Conservation (phyloP, 1,140 invertebrate genomes). For the Sarcophaga peregrina region DNA sequence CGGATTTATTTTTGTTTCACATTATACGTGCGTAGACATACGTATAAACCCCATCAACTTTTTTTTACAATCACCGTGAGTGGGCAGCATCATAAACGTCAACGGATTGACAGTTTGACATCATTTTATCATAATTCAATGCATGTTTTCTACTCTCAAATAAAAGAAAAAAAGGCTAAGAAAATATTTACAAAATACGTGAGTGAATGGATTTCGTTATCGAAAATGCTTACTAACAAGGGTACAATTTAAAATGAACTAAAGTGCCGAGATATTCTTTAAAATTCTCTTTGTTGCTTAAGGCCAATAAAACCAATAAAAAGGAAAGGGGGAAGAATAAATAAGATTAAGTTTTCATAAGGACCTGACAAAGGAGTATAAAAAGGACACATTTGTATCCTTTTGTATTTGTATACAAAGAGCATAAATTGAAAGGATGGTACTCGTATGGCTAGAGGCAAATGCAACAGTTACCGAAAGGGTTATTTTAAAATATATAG, state of each 20-base stretch:
- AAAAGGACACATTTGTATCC: not conserved
- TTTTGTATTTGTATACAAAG: not conserved
- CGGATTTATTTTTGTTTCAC: too few species aligned
- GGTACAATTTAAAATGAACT: not conserved
- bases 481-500: not conserved
- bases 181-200: conserved; percentile 2
- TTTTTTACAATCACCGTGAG: too few species aligned
- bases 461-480: not conserved
- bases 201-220: not conserved
- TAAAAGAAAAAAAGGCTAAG: conserved; percentile 44
- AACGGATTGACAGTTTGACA: conserved; percentile 61
- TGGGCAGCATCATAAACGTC: conserved; percentile 46
- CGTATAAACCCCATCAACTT: too few species aligned
- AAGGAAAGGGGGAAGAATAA: not conserved
- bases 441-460: not conserved
- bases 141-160: conserved; percentile 63
- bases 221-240: not conserved
- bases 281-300: not conserved
- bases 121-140: conserved; percentile 65
- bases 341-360: not conserved
- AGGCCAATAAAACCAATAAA: conserved; percentile 1
- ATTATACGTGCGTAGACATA: too few species aligned
- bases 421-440: too few species aligned
- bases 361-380: not conserved
- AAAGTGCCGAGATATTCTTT: not conserved